A percentile compares a stretch with the other conserved stretches of the same genome.
These are phyloP conservation scores for Micrasema longulum DNA, from an alignment of 1,140 invertebrate genomes.

Conservation along the genomic window DNA sequence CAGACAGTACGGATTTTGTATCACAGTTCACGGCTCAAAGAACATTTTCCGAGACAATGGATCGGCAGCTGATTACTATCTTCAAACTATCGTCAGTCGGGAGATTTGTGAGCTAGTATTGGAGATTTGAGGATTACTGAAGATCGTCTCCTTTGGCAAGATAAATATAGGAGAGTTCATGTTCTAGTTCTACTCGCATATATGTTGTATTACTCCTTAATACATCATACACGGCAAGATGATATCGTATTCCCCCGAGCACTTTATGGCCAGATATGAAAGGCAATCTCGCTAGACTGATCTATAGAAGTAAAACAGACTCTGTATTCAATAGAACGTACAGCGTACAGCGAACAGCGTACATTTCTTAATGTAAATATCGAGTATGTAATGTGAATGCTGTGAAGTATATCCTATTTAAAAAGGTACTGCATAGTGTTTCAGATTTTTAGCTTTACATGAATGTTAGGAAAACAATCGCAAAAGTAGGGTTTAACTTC, in stretches of 20 bases:
- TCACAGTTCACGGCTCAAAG: slow-evolving; percentile 7
- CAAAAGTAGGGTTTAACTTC: too few species aligned
- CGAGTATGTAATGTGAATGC: too few species aligned
- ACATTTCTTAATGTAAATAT: too few species aligned
- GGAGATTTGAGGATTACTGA: slow-evolving; percentile 11
- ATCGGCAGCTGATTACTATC: slow-evolving; percentile 1
- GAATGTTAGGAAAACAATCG: too few species aligned
- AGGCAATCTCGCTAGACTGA: neutral
- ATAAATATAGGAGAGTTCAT: too few species aligned
- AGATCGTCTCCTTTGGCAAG: neutral
- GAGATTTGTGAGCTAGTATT: slow-evolving; percentile 4
- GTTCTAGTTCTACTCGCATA: too few species aligned
- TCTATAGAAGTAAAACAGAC: too few species aligned
- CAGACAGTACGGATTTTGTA: slow-evolving; percentile 11
- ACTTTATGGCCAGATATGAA: neutral
- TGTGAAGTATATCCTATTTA: too few species aligned
- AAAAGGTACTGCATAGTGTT: too few species aligned
- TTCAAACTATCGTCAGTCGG: neutral
- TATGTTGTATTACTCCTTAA: neutral
- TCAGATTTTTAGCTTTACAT: too few species aligned
- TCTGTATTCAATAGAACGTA: too few species aligned
- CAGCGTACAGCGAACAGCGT: too few species aligned
- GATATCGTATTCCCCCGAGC: neutral
- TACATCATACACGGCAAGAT: neutral
- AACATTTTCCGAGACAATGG: slow-evolving; percentile 26